Conservation (phyloP, 1,140 invertebrate species). For the Penaeus japonicus region DNA sequence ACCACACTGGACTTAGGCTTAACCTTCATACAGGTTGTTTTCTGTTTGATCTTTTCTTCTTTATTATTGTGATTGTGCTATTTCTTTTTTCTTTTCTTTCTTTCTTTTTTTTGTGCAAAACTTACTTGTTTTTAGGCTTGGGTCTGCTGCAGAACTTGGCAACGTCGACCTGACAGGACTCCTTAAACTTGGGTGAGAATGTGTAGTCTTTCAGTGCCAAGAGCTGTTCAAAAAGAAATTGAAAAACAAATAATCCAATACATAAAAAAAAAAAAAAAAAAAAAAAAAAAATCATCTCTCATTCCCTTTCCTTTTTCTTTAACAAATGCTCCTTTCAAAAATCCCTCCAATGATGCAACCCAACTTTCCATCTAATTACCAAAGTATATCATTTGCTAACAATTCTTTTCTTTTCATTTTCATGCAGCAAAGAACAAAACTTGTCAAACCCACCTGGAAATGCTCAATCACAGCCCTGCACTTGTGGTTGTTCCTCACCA, state of each 20-base stretch:
- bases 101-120: not conserved
- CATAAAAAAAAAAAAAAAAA: slow-evolving; percentile 35
- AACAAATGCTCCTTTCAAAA: too few relatives aligned
- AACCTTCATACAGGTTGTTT: too few relatives aligned
- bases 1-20: too few relatives aligned
- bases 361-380: too few relatives aligned
- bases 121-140: slow-evolving; percentile 68
- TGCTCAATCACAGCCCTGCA: slow-evolving; percentile 95
- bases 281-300: not conserved
- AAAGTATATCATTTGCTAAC: too few relatives aligned
- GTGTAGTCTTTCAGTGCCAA: slow-evolving; percentile 92
- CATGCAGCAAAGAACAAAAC: too few relatives aligned
- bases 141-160: slow-evolving; percentile 58
- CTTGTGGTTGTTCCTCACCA: slow-evolving; percentile 76
- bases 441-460: slow-evolving; percentile 67
- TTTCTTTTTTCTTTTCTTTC: too few relatives aligned
- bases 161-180: slow-evolving; percentile 88
- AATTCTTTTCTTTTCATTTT: too few relatives aligned
- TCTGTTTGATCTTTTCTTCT: too few relatives aligned
- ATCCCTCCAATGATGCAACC: too few relatives aligned
- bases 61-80: too few relatives aligned
- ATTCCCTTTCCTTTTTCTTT: not conserved
- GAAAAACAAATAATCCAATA: slow-evolving; percentile 60
- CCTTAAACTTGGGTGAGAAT: slow-evolving; percentile 95
- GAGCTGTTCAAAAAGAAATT: slow-evolving; percentile 69